Evolutionary conservation across 2,888 invertebrate genomes (phyloP).

Genomic region (Acanthosoma haemorrhoidale): DNA sequence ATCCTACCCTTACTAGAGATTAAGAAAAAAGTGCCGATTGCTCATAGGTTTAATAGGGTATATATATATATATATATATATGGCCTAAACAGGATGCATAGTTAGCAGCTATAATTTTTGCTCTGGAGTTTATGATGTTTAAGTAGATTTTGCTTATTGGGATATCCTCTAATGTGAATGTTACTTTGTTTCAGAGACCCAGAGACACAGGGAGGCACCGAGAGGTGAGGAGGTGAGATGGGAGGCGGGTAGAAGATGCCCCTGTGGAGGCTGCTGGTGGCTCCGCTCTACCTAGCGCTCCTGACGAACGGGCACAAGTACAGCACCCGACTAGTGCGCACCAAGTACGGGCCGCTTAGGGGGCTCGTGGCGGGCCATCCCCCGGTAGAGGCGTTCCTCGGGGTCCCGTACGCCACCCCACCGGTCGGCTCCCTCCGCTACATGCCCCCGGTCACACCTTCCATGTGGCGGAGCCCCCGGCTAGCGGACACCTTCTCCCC

Average conservation of each 20-base stretch:
- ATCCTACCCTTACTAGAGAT: too few relatives aligned
- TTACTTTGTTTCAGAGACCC: background rate
- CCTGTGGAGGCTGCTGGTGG: conserved; percentile 29
- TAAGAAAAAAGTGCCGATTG: too few relatives aligned
- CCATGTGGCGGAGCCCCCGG: conserved; percentile 76
- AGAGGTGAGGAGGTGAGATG: background rate
- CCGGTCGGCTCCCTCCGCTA: conserved; percentile 85
- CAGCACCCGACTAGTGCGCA: conserved; percentile 75
- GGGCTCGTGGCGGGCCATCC: conserved; percentile 79
- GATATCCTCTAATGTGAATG: too few relatives aligned
- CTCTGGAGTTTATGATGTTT: too few relatives aligned
- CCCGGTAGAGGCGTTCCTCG: conserved; percentile 84
- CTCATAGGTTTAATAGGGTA: too few relatives aligned
- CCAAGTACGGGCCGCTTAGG: conserved; percentile 82
- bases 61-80: too few relatives aligned
- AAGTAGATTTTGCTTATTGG: too few relatives aligned
- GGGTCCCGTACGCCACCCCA: conserved; percentile 90
- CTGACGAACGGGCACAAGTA: conserved; percentile 57
- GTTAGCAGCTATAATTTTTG: too few relatives aligned
- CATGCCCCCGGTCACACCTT: conserved; percentile 91
- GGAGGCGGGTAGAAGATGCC: conserved; percentile 1
- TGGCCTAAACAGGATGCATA: too few relatives aligned
- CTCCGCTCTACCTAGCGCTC: conserved; percentile 29
- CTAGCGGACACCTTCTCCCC: conserved; percentile 76
- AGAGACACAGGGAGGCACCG: background rate